Conservation (phyloP, 2,888 invertebrate species). For the Lepidonotus clava region DNA sequence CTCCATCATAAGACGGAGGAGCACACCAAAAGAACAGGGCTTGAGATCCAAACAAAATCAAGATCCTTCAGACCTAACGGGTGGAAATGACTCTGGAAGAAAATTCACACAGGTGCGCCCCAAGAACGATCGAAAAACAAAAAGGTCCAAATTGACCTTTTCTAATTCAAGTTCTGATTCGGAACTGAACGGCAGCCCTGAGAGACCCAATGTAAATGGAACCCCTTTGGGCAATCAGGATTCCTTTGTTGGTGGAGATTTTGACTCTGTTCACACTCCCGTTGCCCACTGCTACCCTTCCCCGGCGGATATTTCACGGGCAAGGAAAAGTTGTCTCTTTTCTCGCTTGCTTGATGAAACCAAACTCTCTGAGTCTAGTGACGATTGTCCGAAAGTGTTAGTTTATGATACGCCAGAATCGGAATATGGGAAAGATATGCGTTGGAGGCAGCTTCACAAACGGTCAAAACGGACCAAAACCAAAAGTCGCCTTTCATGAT, state of each 20-base stretch:
- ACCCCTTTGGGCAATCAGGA: neutral
- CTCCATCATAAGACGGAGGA: neutral
- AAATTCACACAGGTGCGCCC: conserved; percentile 9
- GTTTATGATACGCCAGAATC: conserved; percentile 55
- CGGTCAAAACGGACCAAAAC: no score
- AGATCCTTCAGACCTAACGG: no score
- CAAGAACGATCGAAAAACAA: neutral
- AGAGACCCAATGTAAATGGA: neutral
- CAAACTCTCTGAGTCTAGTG: neutral
- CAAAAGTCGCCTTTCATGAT: no score
- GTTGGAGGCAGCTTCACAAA: conserved; percentile 17
- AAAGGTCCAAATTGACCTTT: neutral
- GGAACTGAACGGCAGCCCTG: neutral
- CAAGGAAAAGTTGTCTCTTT: no score
- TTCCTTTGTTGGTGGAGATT: neutral
- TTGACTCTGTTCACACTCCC: neutral
- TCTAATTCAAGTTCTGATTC: neutral
- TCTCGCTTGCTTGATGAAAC: no score
- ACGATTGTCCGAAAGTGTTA: neutral
- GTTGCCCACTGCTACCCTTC: no score
- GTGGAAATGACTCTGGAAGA: neutral
- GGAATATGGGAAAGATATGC: conserved; percentile 51
- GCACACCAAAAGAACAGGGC: no score
- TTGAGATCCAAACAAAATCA: no score
- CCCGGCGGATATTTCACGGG: no score